phyloP scores from a whole-genome alignment of 2,113 vertebrate species.

The Oryzias woworae region DNA sequence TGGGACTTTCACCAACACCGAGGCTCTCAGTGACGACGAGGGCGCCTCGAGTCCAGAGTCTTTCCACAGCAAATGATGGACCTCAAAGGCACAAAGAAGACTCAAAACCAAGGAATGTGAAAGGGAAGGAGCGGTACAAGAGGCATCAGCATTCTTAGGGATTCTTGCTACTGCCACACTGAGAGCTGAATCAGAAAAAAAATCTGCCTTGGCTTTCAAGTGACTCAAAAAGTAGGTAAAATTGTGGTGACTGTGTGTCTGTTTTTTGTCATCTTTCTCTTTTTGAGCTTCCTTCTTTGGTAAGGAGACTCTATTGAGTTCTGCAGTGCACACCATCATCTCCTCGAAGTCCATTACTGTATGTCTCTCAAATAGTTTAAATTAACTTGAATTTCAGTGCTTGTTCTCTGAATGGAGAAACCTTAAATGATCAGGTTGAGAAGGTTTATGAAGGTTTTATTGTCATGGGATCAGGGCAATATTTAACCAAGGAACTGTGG shows the following conservation, averaged over 20 bases:
- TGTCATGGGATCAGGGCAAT: constrained; percentile 62
- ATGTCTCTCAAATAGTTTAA: too few species aligned
- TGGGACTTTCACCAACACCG: constrained; percentile 88
- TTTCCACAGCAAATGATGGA: constrained; percentile 80
- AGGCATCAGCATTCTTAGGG: constrained; percentile 49
- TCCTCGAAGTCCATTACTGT: constrained; percentile 23
- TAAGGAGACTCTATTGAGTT: constrained; percentile 31
- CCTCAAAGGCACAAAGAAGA: constrained; percentile 40
- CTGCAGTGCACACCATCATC: constrained; percentile 26
- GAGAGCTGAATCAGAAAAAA: constrained; percentile 37
- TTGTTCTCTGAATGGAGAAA: constrained; percentile 41
- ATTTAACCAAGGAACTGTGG: constrained; percentile 38
- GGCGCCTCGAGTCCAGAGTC: constrained; percentile 85
- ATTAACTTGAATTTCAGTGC: constrained; percentile 52
- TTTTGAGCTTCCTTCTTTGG: constrained; percentile 37
- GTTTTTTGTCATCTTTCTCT: constrained; percentile 5
- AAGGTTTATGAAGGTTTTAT: constrained; percentile 10
- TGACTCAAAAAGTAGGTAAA: constrained; percentile 51
- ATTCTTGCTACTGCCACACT: constrained; percentile 62
- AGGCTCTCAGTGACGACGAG: constrained; percentile 82
- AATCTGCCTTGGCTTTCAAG: constrained; percentile 42
- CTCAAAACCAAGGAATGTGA: constrained; percentile 34
- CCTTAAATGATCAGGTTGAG: constrained; percentile 3
- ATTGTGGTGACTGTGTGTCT: constrained; percentile 51
- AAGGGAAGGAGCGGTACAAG: constrained; percentile 39